Evolutionary conservation across 2,113 vertebrate genomes (phyloP).

Genomic region (Bufo bufo): DNA sequence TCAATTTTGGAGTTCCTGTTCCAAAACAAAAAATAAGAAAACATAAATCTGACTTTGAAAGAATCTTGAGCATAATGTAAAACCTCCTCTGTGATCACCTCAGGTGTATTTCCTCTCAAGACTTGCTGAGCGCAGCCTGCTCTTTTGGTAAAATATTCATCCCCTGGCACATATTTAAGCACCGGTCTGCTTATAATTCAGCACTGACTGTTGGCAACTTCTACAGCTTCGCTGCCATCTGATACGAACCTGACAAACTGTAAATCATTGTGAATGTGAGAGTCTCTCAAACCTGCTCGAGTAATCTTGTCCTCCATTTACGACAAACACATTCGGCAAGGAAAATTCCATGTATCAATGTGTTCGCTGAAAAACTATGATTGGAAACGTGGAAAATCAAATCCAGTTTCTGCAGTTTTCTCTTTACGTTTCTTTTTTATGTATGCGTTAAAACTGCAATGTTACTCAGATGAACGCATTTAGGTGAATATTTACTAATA

Average conservation of each 20-base stretch:
- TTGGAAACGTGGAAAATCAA: not conserved
- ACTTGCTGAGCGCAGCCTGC: conserved; percentile 44
- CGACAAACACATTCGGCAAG: not conserved
- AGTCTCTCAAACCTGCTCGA: conserved; percentile 19
- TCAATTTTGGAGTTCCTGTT: not conserved
- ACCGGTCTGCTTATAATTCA: conserved; percentile 44
- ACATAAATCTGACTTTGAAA: conserved; percentile 26
- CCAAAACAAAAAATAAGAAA: conserved; percentile 4
- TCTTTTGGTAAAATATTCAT: conserved; percentile 39
- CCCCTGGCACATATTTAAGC: conserved; percentile 46
- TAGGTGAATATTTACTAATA: not conserved
- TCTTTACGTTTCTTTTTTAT: not conserved
- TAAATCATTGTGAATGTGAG: conserved; percentile 9
- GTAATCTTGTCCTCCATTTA: conserved; percentile 25
- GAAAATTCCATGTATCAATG: conserved; percentile 3
- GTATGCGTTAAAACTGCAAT: not conserved
- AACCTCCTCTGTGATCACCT: conserved; percentile 15
- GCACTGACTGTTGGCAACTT: conserved; percentile 7
- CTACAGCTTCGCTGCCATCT: conserved; percentile 28
- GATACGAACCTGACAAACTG: conserved; percentile 38
- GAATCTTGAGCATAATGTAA: conserved; percentile 17
- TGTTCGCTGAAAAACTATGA: conserved; percentile 1
- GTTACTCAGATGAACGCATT: not conserved
- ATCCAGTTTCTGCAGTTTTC: not conserved
- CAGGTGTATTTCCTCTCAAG: conserved; percentile 45